Percentiles rank a stretch among this genome's conserved stretches.
Conservation (phyloP, 1,140 invertebrate genomes). For the Neodiprion fabricii region DNA sequence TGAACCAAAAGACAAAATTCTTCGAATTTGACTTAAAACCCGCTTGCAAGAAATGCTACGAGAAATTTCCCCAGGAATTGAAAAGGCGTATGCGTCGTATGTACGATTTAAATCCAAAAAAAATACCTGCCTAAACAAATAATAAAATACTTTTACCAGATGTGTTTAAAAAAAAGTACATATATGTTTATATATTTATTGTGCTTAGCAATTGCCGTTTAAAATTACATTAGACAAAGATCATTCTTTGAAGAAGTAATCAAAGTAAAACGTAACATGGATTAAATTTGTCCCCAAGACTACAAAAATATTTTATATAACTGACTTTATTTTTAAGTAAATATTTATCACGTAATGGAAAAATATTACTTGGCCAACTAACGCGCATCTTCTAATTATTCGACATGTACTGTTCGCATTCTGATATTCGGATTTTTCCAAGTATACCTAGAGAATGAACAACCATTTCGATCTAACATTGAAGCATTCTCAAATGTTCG, state of each 20-base stretch:
- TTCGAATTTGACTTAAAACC: constrained; percentile 99
- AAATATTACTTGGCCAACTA: no score
- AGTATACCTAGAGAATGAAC: no score
- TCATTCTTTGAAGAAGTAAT: constrained; percentile 22
- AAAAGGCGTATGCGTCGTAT: constrained; percentile 84
- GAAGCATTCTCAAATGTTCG: background rate
- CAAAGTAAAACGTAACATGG: no score
- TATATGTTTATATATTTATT: no score
- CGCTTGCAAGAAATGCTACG: constrained; percentile 98
- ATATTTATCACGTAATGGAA: no score
- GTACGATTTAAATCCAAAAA: constrained; percentile 73
- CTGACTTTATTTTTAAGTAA: background rate
- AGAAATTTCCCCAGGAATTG: constrained; percentile 94
- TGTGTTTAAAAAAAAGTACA: background rate
- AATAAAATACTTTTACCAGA: constrained; percentile 5
- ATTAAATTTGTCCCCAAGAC: no score
- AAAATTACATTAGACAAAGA: constrained; percentile 20
- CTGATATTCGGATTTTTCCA: no score
- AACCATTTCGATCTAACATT: background rate
- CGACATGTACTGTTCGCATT: no score
- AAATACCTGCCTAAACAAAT: constrained; percentile 52
- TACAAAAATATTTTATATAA: background rate
- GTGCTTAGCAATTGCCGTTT: no score
- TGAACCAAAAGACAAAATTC: constrained; percentile 99
- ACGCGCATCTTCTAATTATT: no score